Percentiles rank a stretch among this genome's conserved stretches.
Conservation (phyloP, 2,797 vertebrate genomes). For the Callimico goeldii region DNA sequence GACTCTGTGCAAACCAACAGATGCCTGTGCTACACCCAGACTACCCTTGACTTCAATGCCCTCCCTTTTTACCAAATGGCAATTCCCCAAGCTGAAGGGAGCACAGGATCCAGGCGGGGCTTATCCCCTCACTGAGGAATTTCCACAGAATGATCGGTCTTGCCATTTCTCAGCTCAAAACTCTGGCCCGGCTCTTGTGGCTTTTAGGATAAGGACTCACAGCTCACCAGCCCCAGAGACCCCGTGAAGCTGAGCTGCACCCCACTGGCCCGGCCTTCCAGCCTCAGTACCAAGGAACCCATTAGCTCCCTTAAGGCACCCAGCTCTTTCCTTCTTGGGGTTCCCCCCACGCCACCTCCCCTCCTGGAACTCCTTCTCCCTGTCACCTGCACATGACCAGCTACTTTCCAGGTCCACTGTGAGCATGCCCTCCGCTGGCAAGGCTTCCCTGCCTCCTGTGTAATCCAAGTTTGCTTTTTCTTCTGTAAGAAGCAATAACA, state of each 20-base stretch:
- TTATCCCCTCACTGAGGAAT: background rate
- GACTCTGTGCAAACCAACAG: background rate
- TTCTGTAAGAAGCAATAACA: background rate
- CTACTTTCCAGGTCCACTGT: background rate
- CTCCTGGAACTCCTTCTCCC: fast-evolving
- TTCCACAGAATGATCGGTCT: background rate
- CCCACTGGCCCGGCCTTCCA: fast-evolving
- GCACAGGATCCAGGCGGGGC: no score
- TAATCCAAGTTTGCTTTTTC: background rate
- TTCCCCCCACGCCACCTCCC: background rate
- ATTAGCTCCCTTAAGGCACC: background rate
- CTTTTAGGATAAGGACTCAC: background rate
- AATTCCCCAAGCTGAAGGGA: background rate
- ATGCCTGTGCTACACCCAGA: background rate
- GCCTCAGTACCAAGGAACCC: background rate
- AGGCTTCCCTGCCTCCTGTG: background rate
- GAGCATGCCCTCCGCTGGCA: background rate
- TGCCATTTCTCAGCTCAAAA: background rate
- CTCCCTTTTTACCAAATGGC: background rate
- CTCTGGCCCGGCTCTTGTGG: background rate
- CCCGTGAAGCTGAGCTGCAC: background rate
- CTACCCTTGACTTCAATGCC: background rate
- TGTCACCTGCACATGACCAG: fast-evolving
- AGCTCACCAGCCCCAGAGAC: background rate
- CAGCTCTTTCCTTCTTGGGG: background rate